Percentiles rank a stretch among this genome's conserved stretches.
Conservation (phyloP, 2,113 vertebrate species). For the Eptesicus fuscus region DNA sequence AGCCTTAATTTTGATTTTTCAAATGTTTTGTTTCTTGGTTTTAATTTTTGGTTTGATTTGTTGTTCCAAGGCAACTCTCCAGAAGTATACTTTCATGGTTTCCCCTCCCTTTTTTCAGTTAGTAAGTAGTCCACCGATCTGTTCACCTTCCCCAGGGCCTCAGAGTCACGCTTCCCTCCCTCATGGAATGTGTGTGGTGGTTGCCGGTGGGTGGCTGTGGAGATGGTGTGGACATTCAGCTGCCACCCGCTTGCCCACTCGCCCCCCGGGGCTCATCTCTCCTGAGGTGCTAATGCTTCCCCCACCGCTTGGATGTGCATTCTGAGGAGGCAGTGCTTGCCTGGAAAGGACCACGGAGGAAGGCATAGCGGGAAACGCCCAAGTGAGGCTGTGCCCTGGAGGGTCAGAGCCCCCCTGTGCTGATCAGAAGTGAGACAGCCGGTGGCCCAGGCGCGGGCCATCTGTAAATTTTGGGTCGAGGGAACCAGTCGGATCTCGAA, state of each 20-base stretch:
- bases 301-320: conserved; percentile 64
- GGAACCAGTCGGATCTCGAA: background rate
- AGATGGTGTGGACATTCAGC: conserved; percentile 54
- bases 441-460: fast-evolving
- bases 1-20: conserved; percentile 69
- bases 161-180: conserved; percentile 71
- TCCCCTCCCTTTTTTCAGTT: conserved; percentile 97
- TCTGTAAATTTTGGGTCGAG: background rate
- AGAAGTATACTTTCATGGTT: conserved; percentile 94
- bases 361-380: background rate
- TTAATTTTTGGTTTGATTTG: conserved; percentile 89
- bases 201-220: conserved; percentile 44
- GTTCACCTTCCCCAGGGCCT: conserved; percentile 67
- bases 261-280: conserved; percentile 59
- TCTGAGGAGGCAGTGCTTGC: conserved; percentile 82
- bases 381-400: background rate
- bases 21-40: conserved; percentile 74
- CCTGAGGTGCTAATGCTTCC: conserved; percentile 67
- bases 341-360: conserved; percentile 75
- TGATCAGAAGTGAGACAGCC: background rate
- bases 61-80: conserved; percentile 92
- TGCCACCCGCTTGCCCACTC: conserved; percentile 71
- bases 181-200: conserved; percentile 50
- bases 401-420: background rate
- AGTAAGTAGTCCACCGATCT: conserved; percentile 90